Base-by-base conservation (phyloP, 2,113 vertebrate species). In the Actinemys pallida region DNA sequence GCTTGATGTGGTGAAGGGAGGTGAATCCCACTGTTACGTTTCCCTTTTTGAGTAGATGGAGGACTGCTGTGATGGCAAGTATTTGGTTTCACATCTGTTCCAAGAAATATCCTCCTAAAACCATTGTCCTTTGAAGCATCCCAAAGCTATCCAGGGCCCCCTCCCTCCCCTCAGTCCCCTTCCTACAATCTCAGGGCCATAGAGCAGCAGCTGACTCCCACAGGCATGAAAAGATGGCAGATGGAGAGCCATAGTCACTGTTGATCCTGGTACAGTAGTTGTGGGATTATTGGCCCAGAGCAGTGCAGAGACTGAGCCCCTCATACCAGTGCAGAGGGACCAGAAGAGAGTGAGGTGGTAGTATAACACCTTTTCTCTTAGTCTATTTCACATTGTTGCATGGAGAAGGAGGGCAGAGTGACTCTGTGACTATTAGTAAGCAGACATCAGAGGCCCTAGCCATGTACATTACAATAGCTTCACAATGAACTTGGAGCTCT, bases 31-130 rank as follows among this genome's bases (percentile, higher is more conserved):
- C 92, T 87, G 8, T 92, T 96, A 86, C 93, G 50, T 95, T 91
- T 98, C 86, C 82, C 72, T 97, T 97, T 94, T 91, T 45, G 78
- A 87, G 81, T 93, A 79, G 80, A 79, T 50, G 57, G 81, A 93
- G 91, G 92, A 83, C 90, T 45, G 65, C 57, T 88, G 88, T 59
- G 90, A 56, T 87, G 54, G n/a, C 83, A 80, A 89, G 95, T 95
- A 94, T 96, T 97, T 78, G 90, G 87, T 96, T 98, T 98, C 96
- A 96, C 91, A 83, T 97, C 97, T 98, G 92, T 98, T 97, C 89
- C 93, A 94, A 85, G 29, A 95, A 95, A 98, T 96, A 94, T 91
- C 94, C 94, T 97, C 57, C 92, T 95, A 95, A 98, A 88, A 84
- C 87, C 53, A 59, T 95, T 97, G 93, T 89, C 97, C 88, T 98